A percentile compares a stretch with the other conserved stretches of the same genome.
These are phyloP conservation scores for Protosalanx chinensis DNA, from an alignment of 2,797 vertebrate species.

Conservation along the genomic window DNA sequence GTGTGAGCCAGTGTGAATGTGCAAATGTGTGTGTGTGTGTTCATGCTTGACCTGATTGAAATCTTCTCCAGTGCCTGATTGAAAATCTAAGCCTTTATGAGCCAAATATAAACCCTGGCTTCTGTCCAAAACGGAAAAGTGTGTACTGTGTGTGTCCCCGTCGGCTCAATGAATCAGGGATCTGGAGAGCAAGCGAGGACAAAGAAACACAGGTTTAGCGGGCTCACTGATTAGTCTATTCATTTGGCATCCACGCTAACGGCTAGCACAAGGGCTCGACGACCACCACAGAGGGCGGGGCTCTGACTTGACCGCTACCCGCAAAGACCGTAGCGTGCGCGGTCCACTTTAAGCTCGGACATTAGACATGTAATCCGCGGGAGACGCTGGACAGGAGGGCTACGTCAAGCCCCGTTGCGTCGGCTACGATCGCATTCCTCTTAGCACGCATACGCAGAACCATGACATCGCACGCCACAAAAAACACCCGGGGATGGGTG, in stretches of 20 bases:
- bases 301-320: slow-evolving; percentile 5
- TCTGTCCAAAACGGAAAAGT: background rate
- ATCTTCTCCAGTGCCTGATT: slow-evolving; percentile 6
- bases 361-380: background rate
- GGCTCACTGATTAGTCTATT: background rate
- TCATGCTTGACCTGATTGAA: slow-evolving; percentile 2
- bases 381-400: background rate
- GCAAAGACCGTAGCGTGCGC: background rate
- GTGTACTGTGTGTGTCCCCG: background rate
- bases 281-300: slow-evolving; percentile 14
- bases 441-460: no score
- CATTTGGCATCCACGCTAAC: background rate
- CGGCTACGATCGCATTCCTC: no score
- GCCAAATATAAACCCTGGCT: slow-evolving; percentile 3
- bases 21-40: background rate
- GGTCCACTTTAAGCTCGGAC: background rate
- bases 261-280: background rate
- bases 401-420: background rate
- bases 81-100: background rate
- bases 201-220: background rate
- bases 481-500: background rate
- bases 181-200: background rate
- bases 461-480: slow-evolving; percentile 39
- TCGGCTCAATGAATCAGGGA: background rate
- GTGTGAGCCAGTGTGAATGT: slow-evolving; percentile 4